Conservation (phyloP, 1,140 invertebrate genomes). For the Centruroides vittatus region DNA sequence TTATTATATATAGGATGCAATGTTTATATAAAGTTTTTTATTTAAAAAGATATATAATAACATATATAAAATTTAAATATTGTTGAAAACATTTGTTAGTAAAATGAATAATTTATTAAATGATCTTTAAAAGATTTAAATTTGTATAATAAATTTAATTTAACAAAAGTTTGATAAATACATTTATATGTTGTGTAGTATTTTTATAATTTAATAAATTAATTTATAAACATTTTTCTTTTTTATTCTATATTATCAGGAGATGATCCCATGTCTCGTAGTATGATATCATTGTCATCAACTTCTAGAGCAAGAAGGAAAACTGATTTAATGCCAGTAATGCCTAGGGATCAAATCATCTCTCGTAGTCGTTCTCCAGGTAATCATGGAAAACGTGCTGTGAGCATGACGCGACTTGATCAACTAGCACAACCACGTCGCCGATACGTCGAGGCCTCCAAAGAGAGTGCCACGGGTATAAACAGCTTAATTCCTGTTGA, state of each 20-base stretch:
- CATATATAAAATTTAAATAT: no score
- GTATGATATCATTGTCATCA: slow-evolving; percentile 15
- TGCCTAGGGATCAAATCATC: slow-evolving; percentile 9
- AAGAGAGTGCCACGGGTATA: not conserved
- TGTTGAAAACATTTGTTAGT: no score
- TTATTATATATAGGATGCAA: no score
- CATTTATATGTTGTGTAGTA: no score
- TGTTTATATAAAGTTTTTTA: not conserved
- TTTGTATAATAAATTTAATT: no score
- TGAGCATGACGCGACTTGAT: slow-evolving; percentile 81
- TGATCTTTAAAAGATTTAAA: no score
- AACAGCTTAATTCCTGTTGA: not conserved
- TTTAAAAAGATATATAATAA: not conserved
- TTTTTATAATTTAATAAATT: not conserved
- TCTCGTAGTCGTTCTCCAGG: slow-evolving; percentile 2
- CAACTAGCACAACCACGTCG: slow-evolving; percentile 56
- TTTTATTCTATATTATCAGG: not conserved
- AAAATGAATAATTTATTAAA: no score
- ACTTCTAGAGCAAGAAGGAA: slow-evolving; percentile 9
- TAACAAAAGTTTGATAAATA: no score
- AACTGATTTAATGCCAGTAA: slow-evolving; percentile 13
- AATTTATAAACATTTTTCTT: not conserved
- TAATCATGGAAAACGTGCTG: slow-evolving; percentile 40
- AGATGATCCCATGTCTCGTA: slow-evolving; percentile 16
- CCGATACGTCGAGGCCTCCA: slow-evolving; percentile 10